Conservation (phyloP, 2,797 vertebrate species). For the Momotus momota region DNA sequence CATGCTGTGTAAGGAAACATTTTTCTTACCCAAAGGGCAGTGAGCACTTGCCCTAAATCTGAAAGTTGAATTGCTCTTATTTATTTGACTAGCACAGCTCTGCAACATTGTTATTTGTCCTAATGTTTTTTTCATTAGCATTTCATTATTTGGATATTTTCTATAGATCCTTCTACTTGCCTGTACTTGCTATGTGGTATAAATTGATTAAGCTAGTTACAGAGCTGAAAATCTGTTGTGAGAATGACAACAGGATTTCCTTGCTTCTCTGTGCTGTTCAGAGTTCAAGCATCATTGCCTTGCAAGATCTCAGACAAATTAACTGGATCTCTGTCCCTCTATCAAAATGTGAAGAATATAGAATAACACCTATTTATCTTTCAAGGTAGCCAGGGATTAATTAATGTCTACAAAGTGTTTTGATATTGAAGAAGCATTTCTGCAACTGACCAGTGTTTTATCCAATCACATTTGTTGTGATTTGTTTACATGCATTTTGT, state of each 20-base stretch:
- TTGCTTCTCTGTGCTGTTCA: background rate
- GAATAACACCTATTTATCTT: background rate
- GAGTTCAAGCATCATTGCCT: background rate
- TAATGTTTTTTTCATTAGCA: background rate
- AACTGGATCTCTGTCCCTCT: background rate
- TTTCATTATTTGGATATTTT: background rate
- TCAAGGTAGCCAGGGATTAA: background rate
- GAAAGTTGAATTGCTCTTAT: background rate
- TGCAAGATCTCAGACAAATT: background rate
- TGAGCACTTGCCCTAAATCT: background rate
- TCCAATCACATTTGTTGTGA: background rate
- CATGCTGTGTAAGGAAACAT: background rate
- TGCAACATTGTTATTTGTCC: background rate
- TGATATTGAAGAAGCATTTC: background rate
- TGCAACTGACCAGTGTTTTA: background rate
- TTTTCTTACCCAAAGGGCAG: background rate
- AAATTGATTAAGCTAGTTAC: background rate
- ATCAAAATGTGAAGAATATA: background rate
- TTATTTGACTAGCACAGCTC: background rate
- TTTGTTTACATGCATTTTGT: background rate
- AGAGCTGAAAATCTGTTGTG: background rate
- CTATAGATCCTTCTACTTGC: background rate
- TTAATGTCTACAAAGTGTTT: background rate
- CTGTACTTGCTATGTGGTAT: background rate
- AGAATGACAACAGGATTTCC: background rate